Percentiles rank a stretch among this genome's conserved stretches.
Evolutionary conservation across 1,140 invertebrate species (phyloP).

Genomic region (Lineus longissimus): DNA sequence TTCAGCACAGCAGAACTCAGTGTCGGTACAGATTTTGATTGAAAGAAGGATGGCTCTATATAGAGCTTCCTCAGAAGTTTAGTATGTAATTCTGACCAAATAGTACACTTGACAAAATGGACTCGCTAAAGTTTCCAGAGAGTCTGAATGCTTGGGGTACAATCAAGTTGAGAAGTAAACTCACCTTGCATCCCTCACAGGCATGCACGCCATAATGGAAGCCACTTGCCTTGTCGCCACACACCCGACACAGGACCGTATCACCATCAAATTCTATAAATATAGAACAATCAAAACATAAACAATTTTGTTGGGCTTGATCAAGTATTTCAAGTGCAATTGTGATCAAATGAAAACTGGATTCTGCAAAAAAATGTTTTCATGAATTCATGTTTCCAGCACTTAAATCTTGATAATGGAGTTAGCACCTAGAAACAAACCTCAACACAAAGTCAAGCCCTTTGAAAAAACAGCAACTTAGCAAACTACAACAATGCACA

Average conservation of each 20-base stretch:
- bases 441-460: not conserved
- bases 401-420: not conserved
- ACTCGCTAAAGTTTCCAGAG: not conserved
- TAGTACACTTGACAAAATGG: not conserved
- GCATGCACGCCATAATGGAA: conserved; percentile 99
- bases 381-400: not conserved
- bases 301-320: not conserved
- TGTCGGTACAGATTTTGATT: no score
- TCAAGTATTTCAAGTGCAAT: not conserved
- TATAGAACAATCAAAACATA: conserved; percentile 45
- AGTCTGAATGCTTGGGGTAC: not conserved
- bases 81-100: not conserved
- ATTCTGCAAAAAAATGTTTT: not conserved
- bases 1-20: not conserved
- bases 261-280: conserved; percentile 98
- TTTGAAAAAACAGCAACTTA: not conserved
- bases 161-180: not conserved
- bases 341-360: not conserved
- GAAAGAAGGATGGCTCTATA: not conserved
- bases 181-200: conserved; percentile 99
- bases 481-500: no score
- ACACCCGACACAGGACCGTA: conserved; percentile 94
- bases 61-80: not conserved
- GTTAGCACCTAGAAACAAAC: not conserved
- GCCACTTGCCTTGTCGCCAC: conserved; percentile 97